Conservation (phyloP, 2,113 vertebrate species). For the Rattus rattus region DNA sequence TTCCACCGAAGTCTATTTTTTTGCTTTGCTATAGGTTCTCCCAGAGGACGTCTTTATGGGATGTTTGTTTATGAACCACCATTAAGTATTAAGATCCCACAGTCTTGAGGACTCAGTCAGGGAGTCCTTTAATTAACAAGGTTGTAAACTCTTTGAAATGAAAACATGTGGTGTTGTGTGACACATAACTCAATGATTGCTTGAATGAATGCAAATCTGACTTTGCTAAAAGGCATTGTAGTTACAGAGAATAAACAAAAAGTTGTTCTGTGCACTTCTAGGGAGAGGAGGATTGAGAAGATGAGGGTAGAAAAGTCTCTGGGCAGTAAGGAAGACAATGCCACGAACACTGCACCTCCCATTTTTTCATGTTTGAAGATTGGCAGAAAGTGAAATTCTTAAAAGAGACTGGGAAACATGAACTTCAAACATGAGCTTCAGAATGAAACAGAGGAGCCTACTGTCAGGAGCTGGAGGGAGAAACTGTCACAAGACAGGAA, state of each 20-base stretch:
- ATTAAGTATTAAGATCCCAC: neutral
- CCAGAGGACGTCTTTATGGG: neutral
- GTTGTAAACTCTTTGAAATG: neutral
- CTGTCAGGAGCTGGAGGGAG: neutral
- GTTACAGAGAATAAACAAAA: neutral
- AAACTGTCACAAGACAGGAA: neutral
- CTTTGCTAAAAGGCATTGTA: neutral
- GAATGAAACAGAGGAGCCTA: neutral
- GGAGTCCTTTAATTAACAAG: neutral
- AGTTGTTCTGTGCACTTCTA: neutral
- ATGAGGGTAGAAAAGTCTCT: neutral
- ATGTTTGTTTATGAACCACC: neutral
- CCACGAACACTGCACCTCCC: neutral
- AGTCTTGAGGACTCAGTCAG: neutral
- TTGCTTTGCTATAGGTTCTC: constrained; percentile 21
- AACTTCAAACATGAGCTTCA: neutral
- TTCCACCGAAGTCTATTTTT: neutral
- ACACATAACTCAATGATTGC: neutral
- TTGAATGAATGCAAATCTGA: constrained; percentile 10
- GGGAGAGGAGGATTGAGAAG: neutral
- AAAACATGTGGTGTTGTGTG: constrained; percentile 20
- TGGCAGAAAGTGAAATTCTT: neutral
- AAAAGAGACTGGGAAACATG: neutral
- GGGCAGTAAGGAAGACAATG: neutral
- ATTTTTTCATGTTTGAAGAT: neutral